phyloP scores from a whole-genome alignment of 2,113 vertebrate species.

The Barbus barbus region DNA sequence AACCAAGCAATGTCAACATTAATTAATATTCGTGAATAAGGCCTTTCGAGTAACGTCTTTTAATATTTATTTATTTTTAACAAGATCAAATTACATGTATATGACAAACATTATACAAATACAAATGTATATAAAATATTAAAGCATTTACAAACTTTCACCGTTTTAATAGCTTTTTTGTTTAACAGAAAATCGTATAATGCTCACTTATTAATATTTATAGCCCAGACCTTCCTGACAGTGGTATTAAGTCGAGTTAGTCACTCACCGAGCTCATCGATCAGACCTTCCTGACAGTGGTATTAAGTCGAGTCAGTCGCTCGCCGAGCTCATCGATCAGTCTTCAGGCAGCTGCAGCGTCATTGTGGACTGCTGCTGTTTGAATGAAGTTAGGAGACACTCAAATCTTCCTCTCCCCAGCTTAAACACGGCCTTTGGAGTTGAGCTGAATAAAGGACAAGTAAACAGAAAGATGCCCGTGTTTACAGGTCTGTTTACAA shows the following conservation, averaged over 20 bases:
- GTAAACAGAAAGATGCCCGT: slow-evolving; percentile 76
- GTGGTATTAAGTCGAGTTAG: slow-evolving; percentile 3
- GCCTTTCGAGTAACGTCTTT: neutral
- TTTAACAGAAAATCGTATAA: too few relatives aligned
- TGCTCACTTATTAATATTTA: slow-evolving; percentile 21
- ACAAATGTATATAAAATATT: too few relatives aligned
- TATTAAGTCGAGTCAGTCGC: slow-evolving; percentile 45
- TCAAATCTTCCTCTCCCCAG: slow-evolving; percentile 57
- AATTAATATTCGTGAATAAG: neutral
- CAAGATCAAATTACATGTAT: too few relatives aligned
- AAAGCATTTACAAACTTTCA: too few relatives aligned
- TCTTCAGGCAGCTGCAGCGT: slow-evolving; percentile 85
- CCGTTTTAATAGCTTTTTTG: too few relatives aligned
- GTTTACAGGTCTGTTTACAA: slow-evolving; percentile 76
- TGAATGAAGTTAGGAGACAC: slow-evolving; percentile 85
- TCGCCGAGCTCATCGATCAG: slow-evolving; percentile 65
- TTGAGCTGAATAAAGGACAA: slow-evolving; percentile 41
- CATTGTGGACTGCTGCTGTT: slow-evolving; percentile 87
- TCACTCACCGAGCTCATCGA: slow-evolving; percentile 66
- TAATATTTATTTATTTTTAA: too few relatives aligned
- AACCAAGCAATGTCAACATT: neutral
- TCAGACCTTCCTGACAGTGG: slow-evolving; percentile 40
- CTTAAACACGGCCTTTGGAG: slow-evolving; percentile 44
- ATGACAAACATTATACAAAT: too few relatives aligned
- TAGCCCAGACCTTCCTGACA: neutral